Base-by-base conservation (phyloP, 2,888 invertebrate species). In the Tachina grossa region DNA sequence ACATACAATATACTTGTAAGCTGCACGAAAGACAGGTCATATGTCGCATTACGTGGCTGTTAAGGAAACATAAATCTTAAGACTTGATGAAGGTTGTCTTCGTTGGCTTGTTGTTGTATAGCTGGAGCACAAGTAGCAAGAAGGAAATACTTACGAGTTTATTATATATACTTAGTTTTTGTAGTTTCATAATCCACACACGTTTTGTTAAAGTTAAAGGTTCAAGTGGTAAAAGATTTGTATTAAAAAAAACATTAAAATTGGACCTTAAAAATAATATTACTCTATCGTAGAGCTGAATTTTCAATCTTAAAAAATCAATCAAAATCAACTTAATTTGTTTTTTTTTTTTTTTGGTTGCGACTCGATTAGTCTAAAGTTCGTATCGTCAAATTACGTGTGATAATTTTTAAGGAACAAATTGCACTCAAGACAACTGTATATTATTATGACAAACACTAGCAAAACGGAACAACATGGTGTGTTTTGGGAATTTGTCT, bases 31-130 rank as follows among this genome's bases (percentile, higher is more conserved):
- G 79, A 65, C 71, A 71, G 79, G 79, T 79, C 75, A 80, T 63
- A 79, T 80, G 84, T 78, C 72, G 59, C 77, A 78, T 72, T 72
- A 72, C 59, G 66, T 78, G 72, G 66, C 59, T 77, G 71, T 72
- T 77, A 65, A 65, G 51, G 65, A 77, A 82, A 77, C 83, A 83
- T 72, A 83, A 72, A 83, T 83, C 63, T 55, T 72, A 83, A 77
- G 71, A 66, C 68, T 75, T 63, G 81, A 61, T 41, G 75, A 63
- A 63, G 75, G 61, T 66, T 71, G 68, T 31, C 31, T 31, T 31
- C 31, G 10, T 55, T 53, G 39, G 9, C 4, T 51, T 31, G 4
- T 31, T 16, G 71, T 61, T 71, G 53, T 39, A 1, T 11, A 31
- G 8, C 16, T 63, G 9, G 2, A 59, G 39, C 1, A 45, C n/a